A percentile compares a stretch with the other conserved stretches of the same genome.
These are phyloP conservation scores for Zootoca vivipara DNA, from an alignment of 2,113 vertebrate genomes.

Conservation along the genomic window DNA sequence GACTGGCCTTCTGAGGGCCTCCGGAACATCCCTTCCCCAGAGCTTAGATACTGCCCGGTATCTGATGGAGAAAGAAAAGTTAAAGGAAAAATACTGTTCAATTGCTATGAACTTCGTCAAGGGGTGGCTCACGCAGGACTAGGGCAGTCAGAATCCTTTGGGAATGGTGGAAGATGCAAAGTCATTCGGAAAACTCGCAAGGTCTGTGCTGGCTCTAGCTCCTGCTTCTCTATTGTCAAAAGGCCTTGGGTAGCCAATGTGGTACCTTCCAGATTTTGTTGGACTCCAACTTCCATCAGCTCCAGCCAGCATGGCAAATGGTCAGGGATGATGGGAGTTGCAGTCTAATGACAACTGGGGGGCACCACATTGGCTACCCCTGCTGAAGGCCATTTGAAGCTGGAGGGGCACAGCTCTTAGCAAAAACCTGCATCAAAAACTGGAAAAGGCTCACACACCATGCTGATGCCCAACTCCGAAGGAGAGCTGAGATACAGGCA, in stretches of 20 bases:
- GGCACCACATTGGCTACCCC: too few relatives aligned
- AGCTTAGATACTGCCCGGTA: conserved; percentile 76
- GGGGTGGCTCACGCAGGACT: not conserved
- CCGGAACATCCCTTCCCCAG: conserved; percentile 91
- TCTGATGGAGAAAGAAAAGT: conserved; percentile 70
- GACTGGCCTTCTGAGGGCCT: conserved; percentile 96
- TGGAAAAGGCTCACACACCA: not conserved
- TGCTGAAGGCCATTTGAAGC: not conserved
- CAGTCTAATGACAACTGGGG: too few relatives aligned
- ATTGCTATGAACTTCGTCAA: not conserved
- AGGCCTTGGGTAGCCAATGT: too few relatives aligned
- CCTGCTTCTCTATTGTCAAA: too few relatives aligned
- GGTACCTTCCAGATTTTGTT: too few relatives aligned
- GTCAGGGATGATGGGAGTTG: too few relatives aligned
- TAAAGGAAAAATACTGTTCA: not conserved
- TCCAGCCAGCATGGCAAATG: too few relatives aligned
- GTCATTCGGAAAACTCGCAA: not conserved
- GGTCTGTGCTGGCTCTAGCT: not conserved
- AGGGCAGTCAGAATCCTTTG: not conserved
- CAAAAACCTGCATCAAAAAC: not conserved
- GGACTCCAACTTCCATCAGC: too few relatives aligned
- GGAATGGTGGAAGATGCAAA: not conserved
- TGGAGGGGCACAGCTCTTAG: not conserved
- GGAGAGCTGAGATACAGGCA: not conserved
- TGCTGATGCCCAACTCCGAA: not conserved